These are phyloP conservation scores for Cydia amplana DNA, from an alignment of 1,140 invertebrate genomes.

Conservation along the genomic window DNA sequence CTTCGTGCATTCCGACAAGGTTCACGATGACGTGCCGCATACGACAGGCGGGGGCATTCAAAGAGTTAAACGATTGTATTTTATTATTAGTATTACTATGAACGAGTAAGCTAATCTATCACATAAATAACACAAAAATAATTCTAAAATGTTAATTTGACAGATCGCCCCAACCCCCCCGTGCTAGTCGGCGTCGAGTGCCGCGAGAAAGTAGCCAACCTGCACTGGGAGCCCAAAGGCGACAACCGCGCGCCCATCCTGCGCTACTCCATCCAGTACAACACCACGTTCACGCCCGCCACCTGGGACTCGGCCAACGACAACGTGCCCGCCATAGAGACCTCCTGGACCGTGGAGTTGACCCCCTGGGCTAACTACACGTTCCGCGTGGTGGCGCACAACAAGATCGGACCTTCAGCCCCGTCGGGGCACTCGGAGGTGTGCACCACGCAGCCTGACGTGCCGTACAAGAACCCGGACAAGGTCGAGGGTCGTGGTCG, in stretches of 20 bases:
- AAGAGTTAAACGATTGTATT: no score
- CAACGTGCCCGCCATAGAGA: conserved; percentile 89
- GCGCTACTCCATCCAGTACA: conserved; percentile 94
- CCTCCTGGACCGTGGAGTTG: conserved; percentile 87
- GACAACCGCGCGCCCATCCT: conserved; percentile 97
- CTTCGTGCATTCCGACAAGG: no score
- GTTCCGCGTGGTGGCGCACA: conserved; percentile 95
- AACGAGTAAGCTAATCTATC: no score
- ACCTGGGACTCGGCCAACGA: conserved; percentile 91
- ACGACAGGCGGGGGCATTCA: no score
- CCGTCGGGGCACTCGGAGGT: conserved; percentile 90
- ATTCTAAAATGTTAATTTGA: conserved; percentile 30
- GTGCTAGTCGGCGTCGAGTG: conserved; percentile 84
- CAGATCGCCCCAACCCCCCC: conserved; percentile 96
- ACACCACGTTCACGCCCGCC: conserved; percentile 96
- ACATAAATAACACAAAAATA: neutral
- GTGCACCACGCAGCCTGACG: conserved; percentile 93
- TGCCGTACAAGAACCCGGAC: conserved; percentile 96
- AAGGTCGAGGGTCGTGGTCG: conserved; percentile 95
- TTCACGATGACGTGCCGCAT: no score
- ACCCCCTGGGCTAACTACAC: conserved; percentile 98
- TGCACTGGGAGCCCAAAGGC: conserved; percentile 92
- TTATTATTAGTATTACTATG: no score
- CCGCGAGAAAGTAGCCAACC: conserved; percentile 84
- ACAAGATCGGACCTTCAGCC: conserved; percentile 94